Base-by-base conservation (phyloP, 2,797 vertebrate species). In the Taenioides sp. region DNA sequence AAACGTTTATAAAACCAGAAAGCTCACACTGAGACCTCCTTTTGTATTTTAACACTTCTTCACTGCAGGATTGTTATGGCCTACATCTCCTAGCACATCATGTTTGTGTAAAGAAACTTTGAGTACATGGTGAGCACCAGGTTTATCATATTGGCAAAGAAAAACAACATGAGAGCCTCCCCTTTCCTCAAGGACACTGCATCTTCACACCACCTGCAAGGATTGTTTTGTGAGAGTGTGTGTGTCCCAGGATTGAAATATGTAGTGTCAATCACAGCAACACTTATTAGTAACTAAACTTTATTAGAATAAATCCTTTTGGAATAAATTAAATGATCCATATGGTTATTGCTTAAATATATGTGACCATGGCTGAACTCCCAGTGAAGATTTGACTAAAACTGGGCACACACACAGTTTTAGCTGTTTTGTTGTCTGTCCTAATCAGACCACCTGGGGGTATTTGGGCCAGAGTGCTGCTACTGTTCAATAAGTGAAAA, bases 341-440 rank as follows among this genome's bases (percentile, higher is more conserved):
- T 55, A 52, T 20, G 49, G 49, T 18, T 7, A 9, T 54, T 54
- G 67, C 71, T 67, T 69, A 74, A 83, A 76, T 81, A 71, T 74
- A 90, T 79, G 43, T 91, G 90, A 91, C 92, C 91, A 77, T 63
- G 81, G 73, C 81, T 92, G 91, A 93, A 92, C 91, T 93, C 87
- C 75, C 90, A 76, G 49, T 50, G 83, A 88, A 88, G 72, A 75
- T 84, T 80, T 92, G 90, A 87, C 91, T 90, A 86, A 84, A 73
- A 85, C 82, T 74, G 52, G 69, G 67, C 76, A 88, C 62, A 64
- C 86, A 80, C 59, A 61, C 43, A 65, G 22, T 54, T 50, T 65
- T 58, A 71, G 65, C 40, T 71, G 76, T 72, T 78, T 52, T 61
- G 16, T 25, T 34, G 64, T 74, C 72, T 75, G 75, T 54, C 79